A percentile compares a stretch with the other conserved stretches of the same genome.
Conservation (phyloP, 2,797 vertebrate genomes). For the Sebastes itinus region DNA sequence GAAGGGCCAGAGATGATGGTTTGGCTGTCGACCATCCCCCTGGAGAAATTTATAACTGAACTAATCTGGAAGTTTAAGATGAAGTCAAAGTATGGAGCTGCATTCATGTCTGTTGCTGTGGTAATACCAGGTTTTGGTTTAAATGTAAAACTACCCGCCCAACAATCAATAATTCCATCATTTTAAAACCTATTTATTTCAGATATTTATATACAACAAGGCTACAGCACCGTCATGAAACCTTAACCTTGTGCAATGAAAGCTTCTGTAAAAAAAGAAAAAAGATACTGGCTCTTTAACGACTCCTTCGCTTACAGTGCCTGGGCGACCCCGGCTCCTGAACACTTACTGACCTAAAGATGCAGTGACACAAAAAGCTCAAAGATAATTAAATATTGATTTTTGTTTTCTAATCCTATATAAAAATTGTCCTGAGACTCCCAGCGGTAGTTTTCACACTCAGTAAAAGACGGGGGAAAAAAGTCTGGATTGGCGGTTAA, state of each 20-base stretch:
- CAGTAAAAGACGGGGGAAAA: conserved; percentile 82
- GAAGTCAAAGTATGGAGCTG: background rate
- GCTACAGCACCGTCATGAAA: conserved; percentile 31
- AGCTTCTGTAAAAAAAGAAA: conserved; percentile 60
- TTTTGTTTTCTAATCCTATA: conserved; percentile 99
- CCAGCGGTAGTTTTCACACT: conserved; percentile 97
- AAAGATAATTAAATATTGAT: conserved; percentile 99
- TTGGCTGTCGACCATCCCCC: background rate
- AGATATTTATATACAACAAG: background rate
- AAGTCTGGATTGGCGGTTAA: conserved; percentile 86
- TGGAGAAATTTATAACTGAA: background rate
- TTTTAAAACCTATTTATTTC: background rate
- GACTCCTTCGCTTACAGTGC: conserved; percentile 89
- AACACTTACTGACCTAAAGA: conserved; percentile 94
- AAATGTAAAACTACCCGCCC: background rate
- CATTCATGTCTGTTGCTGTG: background rate
- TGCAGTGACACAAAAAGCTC: conserved; percentile 99
- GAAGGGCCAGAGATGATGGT: conserved; percentile 15
- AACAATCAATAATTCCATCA: background rate
- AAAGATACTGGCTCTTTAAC: conserved; percentile 86
- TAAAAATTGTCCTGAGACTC: conserved; percentile 99
- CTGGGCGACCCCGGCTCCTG: conserved; percentile 75
- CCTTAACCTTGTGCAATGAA: conserved; percentile 76
- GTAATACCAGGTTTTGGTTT: background rate
- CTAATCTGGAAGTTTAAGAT: conserved; percentile 12